A percentile compares a stretch with the other conserved stretches of the same genome.
These are phyloP conservation scores for Pseudorhombus dupliciocellatus DNA, from an alignment of 2,113 vertebrate species.

Conservation along the genomic window DNA sequence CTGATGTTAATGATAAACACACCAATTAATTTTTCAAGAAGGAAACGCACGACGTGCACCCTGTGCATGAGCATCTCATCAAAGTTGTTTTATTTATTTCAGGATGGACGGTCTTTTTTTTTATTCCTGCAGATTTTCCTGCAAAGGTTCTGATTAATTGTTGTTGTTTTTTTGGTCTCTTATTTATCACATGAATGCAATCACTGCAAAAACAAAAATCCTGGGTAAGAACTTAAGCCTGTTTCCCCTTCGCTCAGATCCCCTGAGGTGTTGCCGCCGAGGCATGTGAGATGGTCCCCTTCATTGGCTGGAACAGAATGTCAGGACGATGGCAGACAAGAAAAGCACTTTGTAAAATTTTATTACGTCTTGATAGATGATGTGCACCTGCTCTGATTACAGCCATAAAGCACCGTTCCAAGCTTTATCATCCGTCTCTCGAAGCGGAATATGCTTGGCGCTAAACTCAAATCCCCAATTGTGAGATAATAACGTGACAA, in stretches of 20 bases:
- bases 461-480: slow-evolving; percentile 57
- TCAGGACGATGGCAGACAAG: slow-evolving; percentile 48
- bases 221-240: slow-evolving; percentile 31
- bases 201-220: slow-evolving; percentile 30
- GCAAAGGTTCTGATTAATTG: slow-evolving; percentile 27
- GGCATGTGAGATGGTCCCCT: slow-evolving; percentile 39
- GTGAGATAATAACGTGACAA: slow-evolving; percentile 60
- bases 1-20: slow-evolving; percentile 65
- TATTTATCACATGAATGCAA: slow-evolving; percentile 41
- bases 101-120: background rate
- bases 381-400: slow-evolving; percentile 67
- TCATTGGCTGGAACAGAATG: slow-evolving; percentile 57
- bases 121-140: slow-evolving; percentile 27
- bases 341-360: slow-evolving; percentile 62
- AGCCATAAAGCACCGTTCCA: slow-evolving; percentile 53
- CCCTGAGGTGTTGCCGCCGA: slow-evolving; percentile 41
- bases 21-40: slow-evolving; percentile 60
- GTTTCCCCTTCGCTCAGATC: slow-evolving; percentile 28
- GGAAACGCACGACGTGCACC: slow-evolving; percentile 44
- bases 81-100: slow-evolving; percentile 44
- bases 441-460: slow-evolving; percentile 47
- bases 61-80: slow-evolving; percentile 46
- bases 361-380: slow-evolving; percentile 62
- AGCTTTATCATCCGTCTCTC: slow-evolving; percentile 59
- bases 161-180: slow-evolving; percentile 1